phyloP scores from a whole-genome alignment of 2,888 invertebrate genomes.

The Anagyrus pseudococci region DNA sequence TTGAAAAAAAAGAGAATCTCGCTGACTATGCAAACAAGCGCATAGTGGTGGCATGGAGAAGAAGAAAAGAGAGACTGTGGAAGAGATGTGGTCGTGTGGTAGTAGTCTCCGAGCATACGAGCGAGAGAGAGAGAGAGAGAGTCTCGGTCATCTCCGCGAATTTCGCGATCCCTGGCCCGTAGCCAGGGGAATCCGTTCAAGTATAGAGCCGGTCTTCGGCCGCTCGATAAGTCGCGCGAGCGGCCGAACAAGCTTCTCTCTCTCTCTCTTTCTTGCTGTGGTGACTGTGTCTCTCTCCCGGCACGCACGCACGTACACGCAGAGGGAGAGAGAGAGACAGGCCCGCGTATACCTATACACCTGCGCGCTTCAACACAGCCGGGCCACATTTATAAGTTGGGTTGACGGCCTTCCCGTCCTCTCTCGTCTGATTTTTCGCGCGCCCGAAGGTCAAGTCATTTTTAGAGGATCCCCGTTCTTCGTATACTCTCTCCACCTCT shows the following conservation, averaged over 20 bases:
- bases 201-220: conserved; percentile 23
- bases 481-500: too few species aligned
- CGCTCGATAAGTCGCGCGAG: conserved; percentile 28
- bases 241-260: too few species aligned
- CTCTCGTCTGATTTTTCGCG: conserved; percentile 1
- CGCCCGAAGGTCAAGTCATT: conserved; percentile 31
- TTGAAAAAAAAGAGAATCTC: not conserved
- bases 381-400: conserved; percentile 22
- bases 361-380: too few species aligned
- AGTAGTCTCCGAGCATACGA: too few species aligned
- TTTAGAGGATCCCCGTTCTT: conserved; percentile 22
- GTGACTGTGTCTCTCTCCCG: not conserved
- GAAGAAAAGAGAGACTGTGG: too few species aligned
- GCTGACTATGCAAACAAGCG: too few species aligned
- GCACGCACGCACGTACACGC: conserved; percentile 14
- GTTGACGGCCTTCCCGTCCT: conserved; percentile 22
- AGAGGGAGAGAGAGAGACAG: too few species aligned
- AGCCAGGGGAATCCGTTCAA: conserved; percentile 30
- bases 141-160: conserved; percentile 4
- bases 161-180: conserved; percentile 14
- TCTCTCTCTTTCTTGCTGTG: too few species aligned
- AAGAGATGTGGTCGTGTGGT: too few species aligned
- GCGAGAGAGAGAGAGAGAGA: too few species aligned
- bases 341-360: too few species aligned
- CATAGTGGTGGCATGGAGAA: too few species aligned